Conservation (phyloP, 1,140 invertebrate genomes). For the Calosoma granatense region DNA sequence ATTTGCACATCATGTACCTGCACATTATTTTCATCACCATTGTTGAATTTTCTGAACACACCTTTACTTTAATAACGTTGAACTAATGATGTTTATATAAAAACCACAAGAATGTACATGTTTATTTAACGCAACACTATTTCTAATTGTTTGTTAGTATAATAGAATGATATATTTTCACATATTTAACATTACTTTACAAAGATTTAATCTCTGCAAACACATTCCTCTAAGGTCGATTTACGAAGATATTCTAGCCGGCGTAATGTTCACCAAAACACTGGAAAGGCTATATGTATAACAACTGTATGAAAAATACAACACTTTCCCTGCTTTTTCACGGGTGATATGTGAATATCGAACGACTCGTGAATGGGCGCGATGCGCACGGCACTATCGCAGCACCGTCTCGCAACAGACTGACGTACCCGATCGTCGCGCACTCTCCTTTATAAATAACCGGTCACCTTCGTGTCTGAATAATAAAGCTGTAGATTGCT, state of each 20-base stretch:
- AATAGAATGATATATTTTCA: too few relatives aligned
- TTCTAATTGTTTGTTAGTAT: background rate
- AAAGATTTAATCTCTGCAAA: too few relatives aligned
- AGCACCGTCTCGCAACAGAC: conserved; percentile 10
- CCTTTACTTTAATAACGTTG: too few relatives aligned
- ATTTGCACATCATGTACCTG: background rate
- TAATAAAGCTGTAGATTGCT: conserved; percentile 2
- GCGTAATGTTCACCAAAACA: too few relatives aligned
- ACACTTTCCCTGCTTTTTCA: background rate
- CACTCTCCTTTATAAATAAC: background rate
- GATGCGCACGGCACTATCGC: background rate
- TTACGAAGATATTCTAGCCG: too few relatives aligned
- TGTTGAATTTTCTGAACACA: too few relatives aligned
- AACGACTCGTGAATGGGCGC: background rate
- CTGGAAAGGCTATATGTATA: background rate
- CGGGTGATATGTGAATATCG: background rate
- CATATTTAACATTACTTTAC: too few relatives aligned
- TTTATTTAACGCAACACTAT: background rate
- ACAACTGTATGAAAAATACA: background rate
- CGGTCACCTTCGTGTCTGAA: background rate
- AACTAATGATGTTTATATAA: too few relatives aligned
- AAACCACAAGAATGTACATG: background rate
- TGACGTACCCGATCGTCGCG: background rate
- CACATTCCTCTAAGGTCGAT: too few relatives aligned
- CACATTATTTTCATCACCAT: background rate